A percentile compares a stretch with the other conserved stretches of the same genome.
Conservation (phyloP, 1,140 invertebrate species). For the Pseudoatta argentina region DNA sequence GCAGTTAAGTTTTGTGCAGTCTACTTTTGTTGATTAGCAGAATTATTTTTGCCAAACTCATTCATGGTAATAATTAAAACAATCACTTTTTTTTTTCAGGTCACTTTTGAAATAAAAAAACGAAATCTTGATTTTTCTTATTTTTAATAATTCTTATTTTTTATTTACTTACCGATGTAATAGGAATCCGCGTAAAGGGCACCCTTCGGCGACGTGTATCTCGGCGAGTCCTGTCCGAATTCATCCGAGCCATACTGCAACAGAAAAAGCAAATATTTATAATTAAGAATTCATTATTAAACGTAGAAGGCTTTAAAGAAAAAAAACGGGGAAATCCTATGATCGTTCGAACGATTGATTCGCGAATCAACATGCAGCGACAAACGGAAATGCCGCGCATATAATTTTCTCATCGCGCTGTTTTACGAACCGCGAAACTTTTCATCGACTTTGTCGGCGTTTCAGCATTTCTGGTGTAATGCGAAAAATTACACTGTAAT, state of each 20-base stretch:
- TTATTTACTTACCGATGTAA: conserved; percentile 86
- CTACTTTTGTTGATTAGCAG: too few relatives aligned
- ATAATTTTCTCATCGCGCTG: conserved; percentile 28
- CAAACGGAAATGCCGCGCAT: conserved; percentile 12
- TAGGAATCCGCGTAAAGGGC: conserved; percentile 86
- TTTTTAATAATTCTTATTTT: neutral
- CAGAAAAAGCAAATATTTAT: conserved; percentile 75
- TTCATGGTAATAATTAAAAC: too few relatives aligned
- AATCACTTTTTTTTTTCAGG: too few relatives aligned
- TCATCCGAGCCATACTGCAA: conserved; percentile 95
- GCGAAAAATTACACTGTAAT: conserved; percentile 41
- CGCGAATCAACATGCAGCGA: neutral
- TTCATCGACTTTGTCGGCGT: neutral
- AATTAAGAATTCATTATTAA: conserved; percentile 88
- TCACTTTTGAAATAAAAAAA: too few relatives aligned
- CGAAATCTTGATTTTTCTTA: neutral
- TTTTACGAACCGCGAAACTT: conserved; percentile 10
- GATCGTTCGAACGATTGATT: neutral
- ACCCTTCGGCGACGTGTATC: conserved; percentile 94
- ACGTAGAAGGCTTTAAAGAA: neutral
- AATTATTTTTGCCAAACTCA: too few relatives aligned
- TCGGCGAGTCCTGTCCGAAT: conserved; percentile 94
- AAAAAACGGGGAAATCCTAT: conserved; percentile 85
- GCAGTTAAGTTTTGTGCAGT: too few relatives aligned
- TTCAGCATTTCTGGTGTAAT: conserved; percentile 26